Conservation (phyloP, 2,797 vertebrate species). For the Oreonectes daqikongensis region DNA sequence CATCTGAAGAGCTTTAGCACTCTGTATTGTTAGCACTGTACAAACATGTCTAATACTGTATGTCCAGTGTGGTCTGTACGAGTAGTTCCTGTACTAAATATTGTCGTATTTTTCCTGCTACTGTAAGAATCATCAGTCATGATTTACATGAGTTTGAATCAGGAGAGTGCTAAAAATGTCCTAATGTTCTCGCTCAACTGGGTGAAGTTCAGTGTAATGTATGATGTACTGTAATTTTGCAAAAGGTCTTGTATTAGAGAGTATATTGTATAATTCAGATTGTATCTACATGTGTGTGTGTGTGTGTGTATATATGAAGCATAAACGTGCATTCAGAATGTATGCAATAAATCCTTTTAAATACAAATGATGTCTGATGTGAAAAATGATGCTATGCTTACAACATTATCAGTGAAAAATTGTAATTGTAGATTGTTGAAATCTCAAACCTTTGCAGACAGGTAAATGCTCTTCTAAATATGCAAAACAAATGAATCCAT, state of each 20-base stretch:
- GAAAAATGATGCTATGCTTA: neutral
- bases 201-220: slow-evolving; percentile 56
- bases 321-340: slow-evolving; percentile 60
- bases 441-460: no score
- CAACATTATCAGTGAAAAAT: no score
- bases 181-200: slow-evolving; percentile 60
- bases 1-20: slow-evolving; percentile 39
- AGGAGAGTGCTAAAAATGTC: slow-evolving; percentile 57
- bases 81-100: slow-evolving; percentile 25
- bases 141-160: slow-evolving; percentile 12
- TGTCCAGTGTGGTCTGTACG: slow-evolving; percentile 28
- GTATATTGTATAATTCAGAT: slow-evolving; percentile 56
- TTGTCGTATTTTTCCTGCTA: slow-evolving; percentile 57
- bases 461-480: no score
- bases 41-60: slow-evolving; percentile 23
- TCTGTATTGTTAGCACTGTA: slow-evolving; percentile 46
- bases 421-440: no score
- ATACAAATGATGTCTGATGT: slow-evolving; percentile 54
- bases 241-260: slow-evolving; percentile 58
- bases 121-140: slow-evolving; percentile 52
- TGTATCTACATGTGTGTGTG: slow-evolving; percentile 30
- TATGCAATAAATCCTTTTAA: slow-evolving; percentile 73
- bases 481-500: no score
- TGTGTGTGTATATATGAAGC: slow-evolving; percentile 53
- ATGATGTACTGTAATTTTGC: slow-evolving; percentile 51